Base-by-base conservation (phyloP, 2,888 invertebrate species). In the Mesodorylaimus sp. region DNA sequence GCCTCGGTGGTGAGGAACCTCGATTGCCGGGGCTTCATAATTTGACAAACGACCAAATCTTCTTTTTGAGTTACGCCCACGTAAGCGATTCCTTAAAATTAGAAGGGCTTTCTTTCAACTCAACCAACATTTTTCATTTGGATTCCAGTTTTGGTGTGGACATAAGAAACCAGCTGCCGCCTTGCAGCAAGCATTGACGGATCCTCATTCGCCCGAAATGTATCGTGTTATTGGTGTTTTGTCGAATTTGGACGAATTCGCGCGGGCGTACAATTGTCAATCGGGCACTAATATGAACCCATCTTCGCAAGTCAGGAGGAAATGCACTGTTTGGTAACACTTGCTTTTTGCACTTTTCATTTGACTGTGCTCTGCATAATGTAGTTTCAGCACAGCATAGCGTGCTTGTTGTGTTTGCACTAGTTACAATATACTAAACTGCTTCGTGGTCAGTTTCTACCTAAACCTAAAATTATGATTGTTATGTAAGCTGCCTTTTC, bases 251-350 rank as follows among this genome's bases (percentile, higher is more conserved):
- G 75, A 66, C n/a, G 88, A 88, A 64, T 89, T 72, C 68, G 77
- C 89, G n/a, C 72, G 73, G 53, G 88, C 87, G 60, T 91, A 80
- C 72, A 75, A 77, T 53, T 91, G 91, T 68, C 81, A 81, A 0
- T 66, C 74, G 21, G 84, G 82, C 25, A 78, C 83, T 0, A 78
- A 77, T 10, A 88, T 91, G 88, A 89, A 89, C 70, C 89, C 89
- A 2, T 41, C 47, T 2, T 7, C 16, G 26, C 5, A 42, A 2
- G 21, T 39, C 3, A 32, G 32, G 16, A 32, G 10, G 16, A 51
- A 51, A 23, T 51, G 51, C 26, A 7, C 41, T 13, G 51, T 51
- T 2, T 51, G 51, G 51, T 51, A 29, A 43, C 7, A 32, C 7
- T 10, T 10, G 16, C 7, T 32, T 7, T 16, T 32, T 32, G 32